Base-by-base conservation (phyloP, 2,888 invertebrate genomes). In the Apotomis turbidana region DNA sequence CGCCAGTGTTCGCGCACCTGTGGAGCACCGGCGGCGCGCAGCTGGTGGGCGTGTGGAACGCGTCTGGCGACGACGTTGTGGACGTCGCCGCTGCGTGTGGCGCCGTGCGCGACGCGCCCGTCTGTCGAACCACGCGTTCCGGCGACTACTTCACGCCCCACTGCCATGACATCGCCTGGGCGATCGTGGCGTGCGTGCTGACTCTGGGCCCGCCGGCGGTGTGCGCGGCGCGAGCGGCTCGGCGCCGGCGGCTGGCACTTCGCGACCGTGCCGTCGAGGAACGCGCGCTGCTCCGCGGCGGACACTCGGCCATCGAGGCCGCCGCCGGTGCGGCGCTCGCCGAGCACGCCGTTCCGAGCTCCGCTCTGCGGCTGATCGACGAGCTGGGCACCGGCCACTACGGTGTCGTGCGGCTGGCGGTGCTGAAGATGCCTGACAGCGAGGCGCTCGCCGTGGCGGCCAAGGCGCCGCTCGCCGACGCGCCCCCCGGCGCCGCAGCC, bases 381-480 rank as follows among this genome's bases (percentile, higher is more conserved):
- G 79, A 82, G 76, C 82, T 90, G 0, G 90, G 91, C 6, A 76
- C 80, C 2, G 91, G 91, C 1, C 81, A 81, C 54, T 88, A 83
- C 76, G 90, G 90, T 1, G 81, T 83, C 71, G 90, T 90, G 58
- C 80, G 82, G 58, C 78, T 83, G 27, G 89, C 85, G 0, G 76
- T 82, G 70, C 75, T 90, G 59, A 80, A 80, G 5, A 75, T 74
- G 77, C 87, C 76, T 70, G 84, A 52, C 4, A 77, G 76, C 15
- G 58, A 71, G 2, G 74, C 79, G 5, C 87, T 97, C 51, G 95
- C 95, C 0, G 96, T 97, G 3, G 97, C 97, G 6, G 97, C 97
- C 0, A 98, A 98, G 88, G 97, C 97, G 0, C 90, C 98, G 3
- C 97, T 97, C 86, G 95, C 95, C 0, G 95, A 95, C 9, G 97